Evolutionary conservation across 2,888 invertebrate species (phyloP).

Genomic region (Ischnura elegans): DNA sequence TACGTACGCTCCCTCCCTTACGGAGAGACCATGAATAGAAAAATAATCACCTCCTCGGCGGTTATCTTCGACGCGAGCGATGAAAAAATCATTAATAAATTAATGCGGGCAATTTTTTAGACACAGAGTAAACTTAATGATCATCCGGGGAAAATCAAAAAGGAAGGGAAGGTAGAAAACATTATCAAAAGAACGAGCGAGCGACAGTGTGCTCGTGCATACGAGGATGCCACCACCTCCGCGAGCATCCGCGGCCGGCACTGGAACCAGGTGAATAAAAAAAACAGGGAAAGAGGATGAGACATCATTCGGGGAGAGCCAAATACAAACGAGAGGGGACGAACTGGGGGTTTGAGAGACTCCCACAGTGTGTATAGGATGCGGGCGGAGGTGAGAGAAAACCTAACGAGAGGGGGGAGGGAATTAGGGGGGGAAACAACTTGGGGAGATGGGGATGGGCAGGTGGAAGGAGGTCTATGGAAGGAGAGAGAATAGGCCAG

Average conservation of each 20-base stretch:
- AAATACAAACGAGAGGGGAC: conserved; percentile 44
- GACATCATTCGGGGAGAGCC: neutral
- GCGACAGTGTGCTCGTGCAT: neutral
- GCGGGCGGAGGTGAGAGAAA: neutral
- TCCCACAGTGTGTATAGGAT: neutral
- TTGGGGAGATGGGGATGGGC: neutral
- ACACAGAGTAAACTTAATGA: conserved; percentile 47
- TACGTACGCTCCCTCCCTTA: neutral
- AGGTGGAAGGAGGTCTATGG: neutral
- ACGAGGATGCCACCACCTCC: conserved; percentile 52
- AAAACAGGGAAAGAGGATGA: conserved; percentile 19
- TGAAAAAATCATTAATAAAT: conserved; percentile 54
- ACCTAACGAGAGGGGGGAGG: neutral
- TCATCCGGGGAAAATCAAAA: conserved; percentile 33
- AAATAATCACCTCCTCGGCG: conserved; percentile 37
- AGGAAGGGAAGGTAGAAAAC: neutral
- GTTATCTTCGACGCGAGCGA: neutral
- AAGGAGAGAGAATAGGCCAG: neutral
- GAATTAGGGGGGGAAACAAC: neutral
- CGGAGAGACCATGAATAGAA: neutral
- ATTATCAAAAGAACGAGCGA: conserved; percentile 50
- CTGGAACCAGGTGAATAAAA: neutral
- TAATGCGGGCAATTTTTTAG: conserved; percentile 36
- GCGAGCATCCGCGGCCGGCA: conserved; percentile 43
- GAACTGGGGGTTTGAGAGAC: neutral